Percentiles rank a stretch among this genome's conserved stretches.
These are phyloP conservation scores for Uloborus plumipes DNA, from an alignment of 2,888 invertebrate genomes.

Conservation along the genomic window DNA sequence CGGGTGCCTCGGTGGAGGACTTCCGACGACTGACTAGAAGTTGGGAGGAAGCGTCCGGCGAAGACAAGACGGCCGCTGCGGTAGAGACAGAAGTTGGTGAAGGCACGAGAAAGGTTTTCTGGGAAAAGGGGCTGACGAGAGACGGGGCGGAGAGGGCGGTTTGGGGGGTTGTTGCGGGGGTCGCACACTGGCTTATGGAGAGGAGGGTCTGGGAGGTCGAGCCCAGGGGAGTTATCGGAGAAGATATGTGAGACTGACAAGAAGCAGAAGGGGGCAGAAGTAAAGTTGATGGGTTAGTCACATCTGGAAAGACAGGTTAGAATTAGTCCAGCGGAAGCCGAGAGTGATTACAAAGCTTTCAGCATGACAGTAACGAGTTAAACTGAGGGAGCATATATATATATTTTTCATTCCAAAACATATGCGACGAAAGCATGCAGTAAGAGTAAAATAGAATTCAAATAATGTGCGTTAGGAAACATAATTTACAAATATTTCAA, in stretches of 20 bases:
- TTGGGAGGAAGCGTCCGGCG: constrained; percentile 24
- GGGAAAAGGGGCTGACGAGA: constrained; percentile 47
- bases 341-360: neutral
- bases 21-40: constrained; percentile 58
- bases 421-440: too few relatives aligned
- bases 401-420: too few relatives aligned
- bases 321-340: constrained; percentile 1
- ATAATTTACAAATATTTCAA: too few relatives aligned
- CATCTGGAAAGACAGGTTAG: constrained; percentile 53
- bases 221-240: constrained; percentile 53
- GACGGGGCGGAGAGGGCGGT: constrained; percentile 56
- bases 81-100: constrained; percentile 46
- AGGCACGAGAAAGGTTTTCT: constrained; percentile 38
- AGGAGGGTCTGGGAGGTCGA: constrained; percentile 57
- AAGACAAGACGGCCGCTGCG: constrained; percentile 25
- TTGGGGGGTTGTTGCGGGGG: constrained; percentile 47
- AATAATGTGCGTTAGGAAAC: too few relatives aligned
- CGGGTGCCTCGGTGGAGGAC: constrained; percentile 26
- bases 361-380: too few relatives aligned
- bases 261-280: constrained; percentile 58
- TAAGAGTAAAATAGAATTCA: too few relatives aligned
- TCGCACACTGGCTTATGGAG: constrained; percentile 32
- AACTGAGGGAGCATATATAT: too few relatives aligned
- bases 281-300: constrained; percentile 59
- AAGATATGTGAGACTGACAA: constrained; percentile 45